phyloP scores from a whole-genome alignment of 2,888 invertebrate genomes.

The Pemphredon lugubris region DNA sequence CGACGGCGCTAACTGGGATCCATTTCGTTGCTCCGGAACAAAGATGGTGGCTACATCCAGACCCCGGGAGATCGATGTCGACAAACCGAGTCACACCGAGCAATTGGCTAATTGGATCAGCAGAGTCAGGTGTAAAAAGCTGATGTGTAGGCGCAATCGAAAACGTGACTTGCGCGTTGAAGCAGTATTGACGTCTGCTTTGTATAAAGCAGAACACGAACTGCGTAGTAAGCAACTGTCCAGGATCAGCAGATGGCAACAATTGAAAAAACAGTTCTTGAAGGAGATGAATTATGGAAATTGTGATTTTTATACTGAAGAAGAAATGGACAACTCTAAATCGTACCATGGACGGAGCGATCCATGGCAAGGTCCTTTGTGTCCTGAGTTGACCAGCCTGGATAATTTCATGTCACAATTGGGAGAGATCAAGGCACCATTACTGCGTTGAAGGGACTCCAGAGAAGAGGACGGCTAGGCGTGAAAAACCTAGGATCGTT shows the following conservation, averaged over 20 bases:
- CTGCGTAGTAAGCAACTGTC: constrained; percentile 85
- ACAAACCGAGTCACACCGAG: constrained; percentile 68
- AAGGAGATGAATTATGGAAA: constrained; percentile 37
- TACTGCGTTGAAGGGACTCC: constrained; percentile 77
- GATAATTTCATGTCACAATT: constrained; percentile 86
- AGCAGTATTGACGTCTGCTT: constrained; percentile 85
- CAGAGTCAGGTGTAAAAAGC: constrained; percentile 85
- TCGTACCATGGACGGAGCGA: constrained; percentile 34
- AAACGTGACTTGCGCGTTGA: constrained; percentile 85
- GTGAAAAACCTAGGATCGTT: constrained; percentile 41
- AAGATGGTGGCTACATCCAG: constrained; percentile 63
- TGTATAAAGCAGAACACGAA: constrained; percentile 84
- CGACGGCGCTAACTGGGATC: too few relatives aligned
- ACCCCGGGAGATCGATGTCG: constrained; percentile 63
- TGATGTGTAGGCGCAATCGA: constrained; percentile 83
- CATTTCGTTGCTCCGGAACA: background rate
- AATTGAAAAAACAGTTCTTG: constrained; percentile 71
- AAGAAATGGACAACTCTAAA: constrained; percentile 13
- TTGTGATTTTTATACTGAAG: constrained; percentile 26
- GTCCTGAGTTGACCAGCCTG: constrained; percentile 85
- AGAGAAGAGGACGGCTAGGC: constrained; percentile 8
- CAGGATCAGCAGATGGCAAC: constrained; percentile 84
- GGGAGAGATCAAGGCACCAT: constrained; percentile 83
- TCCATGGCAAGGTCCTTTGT: constrained; percentile 70
- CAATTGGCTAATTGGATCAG: constrained; percentile 84